phyloP scores from a whole-genome alignment of 1,140 invertebrate species.

The Eupeodes corollae region DNA sequence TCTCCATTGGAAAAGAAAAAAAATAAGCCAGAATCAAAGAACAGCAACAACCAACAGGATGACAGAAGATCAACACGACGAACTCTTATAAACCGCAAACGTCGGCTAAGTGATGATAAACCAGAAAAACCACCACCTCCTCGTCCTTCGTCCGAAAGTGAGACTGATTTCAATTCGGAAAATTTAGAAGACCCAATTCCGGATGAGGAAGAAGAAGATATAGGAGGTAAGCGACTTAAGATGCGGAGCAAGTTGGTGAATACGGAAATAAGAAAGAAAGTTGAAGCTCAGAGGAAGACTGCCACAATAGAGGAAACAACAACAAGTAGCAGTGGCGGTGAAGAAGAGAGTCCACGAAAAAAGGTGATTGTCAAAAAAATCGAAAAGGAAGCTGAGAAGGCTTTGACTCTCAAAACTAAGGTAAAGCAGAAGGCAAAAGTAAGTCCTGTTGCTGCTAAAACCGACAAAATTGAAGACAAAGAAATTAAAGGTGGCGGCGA shows the following conservation, averaged over 20 bases:
- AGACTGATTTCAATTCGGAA: conserved; percentile 20
- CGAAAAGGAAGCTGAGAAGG: not conserved
- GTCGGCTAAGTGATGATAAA: conserved; percentile 18
- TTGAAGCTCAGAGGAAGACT: conserved; percentile 44
- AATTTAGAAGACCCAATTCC: conserved; percentile 4
- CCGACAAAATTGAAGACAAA: not conserved
- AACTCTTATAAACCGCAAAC: conserved; percentile 16
- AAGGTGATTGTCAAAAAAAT: conserved; percentile 14
- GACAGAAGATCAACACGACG: conserved; percentile 12
- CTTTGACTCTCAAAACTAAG: not conserved
- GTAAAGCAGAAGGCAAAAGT: not conserved
- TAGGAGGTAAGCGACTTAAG: conserved; percentile 43
- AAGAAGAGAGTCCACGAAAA: conserved; percentile 36
- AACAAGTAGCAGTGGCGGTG: conserved; percentile 36
- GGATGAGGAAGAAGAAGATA: conserved; percentile 37
- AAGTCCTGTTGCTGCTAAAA: not conserved
- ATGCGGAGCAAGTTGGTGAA: conserved; percentile 43
- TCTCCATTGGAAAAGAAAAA: too few species aligned
- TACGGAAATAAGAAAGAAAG: conserved; percentile 41
- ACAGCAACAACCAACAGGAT: conserved; percentile 27
- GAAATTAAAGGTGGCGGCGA: not conserved
- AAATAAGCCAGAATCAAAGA: conserved; percentile 3
- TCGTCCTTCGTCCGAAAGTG: conserved; percentile 27
- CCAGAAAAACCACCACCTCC: conserved; percentile 1
- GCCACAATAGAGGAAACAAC: conserved; percentile 42